Evolutionary conservation across 2,797 vertebrate genomes (phyloP), one percentile per base, ranked within the genome.

Genomic region (Pipistrellus pipistrellus): DNA sequence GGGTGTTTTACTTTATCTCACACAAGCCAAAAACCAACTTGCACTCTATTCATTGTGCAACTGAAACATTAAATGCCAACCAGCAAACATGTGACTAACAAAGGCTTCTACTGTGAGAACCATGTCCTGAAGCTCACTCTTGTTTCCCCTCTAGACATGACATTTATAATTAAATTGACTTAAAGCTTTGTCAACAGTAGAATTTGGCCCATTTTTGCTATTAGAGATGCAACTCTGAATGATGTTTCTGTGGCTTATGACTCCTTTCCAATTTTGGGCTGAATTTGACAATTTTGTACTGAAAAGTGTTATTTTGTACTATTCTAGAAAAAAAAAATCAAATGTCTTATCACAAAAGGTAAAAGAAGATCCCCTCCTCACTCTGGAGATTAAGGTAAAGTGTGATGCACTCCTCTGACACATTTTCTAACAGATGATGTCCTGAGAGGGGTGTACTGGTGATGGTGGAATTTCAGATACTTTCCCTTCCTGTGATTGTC

Each of bases 1-100:
- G 35, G 14, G n/a, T 23, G 25, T 14, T 90, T 94, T 90, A 86
- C 64, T 59, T 86, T 75, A 68, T 91, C 57, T 82, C 25, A 51
- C 9, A 11, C 17, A 80, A 96, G 30, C 73, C 27, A 38, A 82
- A 85, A 66, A 23, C 51, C 71, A n/a, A 78, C 73, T 83, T 62
- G 55, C 18, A 81, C 14, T 77, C 7, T 51, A 20, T 80, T 90
- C 69, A 20, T 4, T 27, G 44, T 84, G 38, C 71, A 57, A 3
- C 13, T 35, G 77, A 73, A 81, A 82, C 64, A 18, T 77, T 44
- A 90, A 83, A 85, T 80, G 10, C 41, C 69, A 69, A 32, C 71
- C 75, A 62, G 46, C 51, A 92, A 94, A 83, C 48, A 38, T 3
- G 1, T 32, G 48, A 55, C 57, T 46, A 46, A 71, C 21, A 62